phyloP scores from a whole-genome alignment of 1,140 invertebrate species.

The Hestina assimilis region DNA sequence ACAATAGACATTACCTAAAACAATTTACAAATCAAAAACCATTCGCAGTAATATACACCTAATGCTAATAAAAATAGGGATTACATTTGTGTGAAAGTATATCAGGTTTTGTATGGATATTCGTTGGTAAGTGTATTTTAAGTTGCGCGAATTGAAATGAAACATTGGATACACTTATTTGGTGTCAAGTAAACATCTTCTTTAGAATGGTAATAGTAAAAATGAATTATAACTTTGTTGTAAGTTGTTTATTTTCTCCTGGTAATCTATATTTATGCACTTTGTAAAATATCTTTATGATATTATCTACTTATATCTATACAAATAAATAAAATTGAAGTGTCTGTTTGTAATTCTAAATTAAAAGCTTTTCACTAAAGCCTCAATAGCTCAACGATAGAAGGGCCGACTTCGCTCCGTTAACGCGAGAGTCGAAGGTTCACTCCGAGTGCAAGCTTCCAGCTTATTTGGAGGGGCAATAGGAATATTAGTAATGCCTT shows the following conservation, averaged over 20 bases:
- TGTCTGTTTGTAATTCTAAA: too few relatives aligned
- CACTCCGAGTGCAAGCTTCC: too few relatives aligned
- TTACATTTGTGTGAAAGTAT: neutral
- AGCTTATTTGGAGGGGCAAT: too few relatives aligned
- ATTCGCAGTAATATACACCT: neutral
- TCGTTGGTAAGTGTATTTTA: neutral
- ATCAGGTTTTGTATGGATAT: neutral
- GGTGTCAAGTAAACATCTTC: slow-evolving; percentile 27
- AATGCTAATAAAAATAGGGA: neutral
- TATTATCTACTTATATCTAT: too few relatives aligned
- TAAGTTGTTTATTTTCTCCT: slow-evolving; percentile 7
- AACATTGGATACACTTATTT: slow-evolving; percentile 27
- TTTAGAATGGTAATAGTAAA: slow-evolving; percentile 23
- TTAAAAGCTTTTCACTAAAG: too few relatives aligned
- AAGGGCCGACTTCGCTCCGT: too few relatives aligned
- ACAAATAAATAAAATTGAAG: too few relatives aligned
- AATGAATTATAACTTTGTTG: slow-evolving; percentile 18
- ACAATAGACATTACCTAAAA: slow-evolving; percentile 1
- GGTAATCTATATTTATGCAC: slow-evolving; percentile 14
- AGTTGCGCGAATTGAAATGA: slow-evolving; percentile 27
- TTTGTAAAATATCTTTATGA: neutral
- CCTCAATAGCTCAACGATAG: too few relatives aligned
- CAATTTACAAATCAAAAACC: neutral
- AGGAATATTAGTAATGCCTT: too few relatives aligned
- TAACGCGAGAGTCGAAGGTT: too few relatives aligned